Evolutionary conservation across 2,113 vertebrate genomes (phyloP).

Genomic region (Periophthalmus modestus): DNA sequence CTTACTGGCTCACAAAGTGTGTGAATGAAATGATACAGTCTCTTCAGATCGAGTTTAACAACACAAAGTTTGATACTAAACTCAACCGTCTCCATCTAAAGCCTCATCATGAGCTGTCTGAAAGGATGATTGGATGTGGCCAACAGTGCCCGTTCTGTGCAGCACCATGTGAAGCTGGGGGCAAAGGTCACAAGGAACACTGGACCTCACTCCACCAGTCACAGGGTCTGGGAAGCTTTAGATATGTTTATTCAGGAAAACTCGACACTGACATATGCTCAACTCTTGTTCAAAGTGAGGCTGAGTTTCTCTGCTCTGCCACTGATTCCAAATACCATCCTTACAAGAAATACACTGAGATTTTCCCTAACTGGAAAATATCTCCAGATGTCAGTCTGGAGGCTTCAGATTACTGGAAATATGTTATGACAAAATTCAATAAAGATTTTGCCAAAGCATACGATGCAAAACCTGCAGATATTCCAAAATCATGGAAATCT

Average conservation of each 20-base stretch:
- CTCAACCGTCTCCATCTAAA: conserved; percentile 39
- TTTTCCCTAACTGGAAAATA: conserved; percentile 72
- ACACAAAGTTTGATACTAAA: neutral
- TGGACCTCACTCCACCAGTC: conserved; percentile 57
- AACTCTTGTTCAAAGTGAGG: conserved; percentile 15
- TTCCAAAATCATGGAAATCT: conserved; percentile 49
- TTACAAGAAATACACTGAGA: conserved; percentile 39
- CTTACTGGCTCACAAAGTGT: conserved; percentile 24
- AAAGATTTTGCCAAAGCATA: conserved; percentile 47
- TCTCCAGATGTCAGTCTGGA: conserved; percentile 54
- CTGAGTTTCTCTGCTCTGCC: accelerated
- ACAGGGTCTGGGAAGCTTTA: conserved; percentile 14
- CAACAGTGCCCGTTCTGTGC: conserved; percentile 74
- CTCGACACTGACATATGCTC: conserved; percentile 52
- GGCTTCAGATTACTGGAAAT: conserved; percentile 72
- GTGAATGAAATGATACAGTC: conserved; percentile 33
- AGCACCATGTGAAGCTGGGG: conserved; percentile 75
- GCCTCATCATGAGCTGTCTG: conserved; percentile 67
- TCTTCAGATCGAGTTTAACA: conserved; percentile 13
- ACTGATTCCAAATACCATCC: neutral
- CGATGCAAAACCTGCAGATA: conserved; percentile 32
- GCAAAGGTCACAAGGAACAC: conserved; percentile 51
- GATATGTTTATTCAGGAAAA: accelerated
- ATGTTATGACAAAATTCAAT: conserved; percentile 58
- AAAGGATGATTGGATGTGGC: conserved; percentile 69